Base-by-base conservation (phyloP, 2,113 vertebrate species). In the Cololabis saira region DNA sequence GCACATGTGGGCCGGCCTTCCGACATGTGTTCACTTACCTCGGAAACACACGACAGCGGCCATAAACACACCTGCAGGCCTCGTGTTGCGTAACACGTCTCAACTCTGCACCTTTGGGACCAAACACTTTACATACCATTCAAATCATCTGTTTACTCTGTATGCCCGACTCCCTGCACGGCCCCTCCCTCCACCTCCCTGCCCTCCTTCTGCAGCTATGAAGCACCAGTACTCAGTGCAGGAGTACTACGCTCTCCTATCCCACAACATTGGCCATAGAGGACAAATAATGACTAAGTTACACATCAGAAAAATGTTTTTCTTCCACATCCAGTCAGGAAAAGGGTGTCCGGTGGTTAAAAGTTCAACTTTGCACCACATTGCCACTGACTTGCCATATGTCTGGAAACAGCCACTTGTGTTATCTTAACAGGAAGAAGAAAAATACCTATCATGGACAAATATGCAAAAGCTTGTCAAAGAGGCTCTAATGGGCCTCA, bases 81-180 rank as follows among this genome's bases (percentile, higher is more conserved):
- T 69, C 41, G 12, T 45, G 12, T 84, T 82, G 49, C 80, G 62
- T 77, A 78, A 86, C 69, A 71, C 49, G 58, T 55, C 78, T 67
- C 62, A 75, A 19, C 49, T 59, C 65, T 52, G 50, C 44, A 30
- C 61, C 67, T 43, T 9, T 9, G 66, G 67, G 75, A 80, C 61
- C 5, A 67, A 79, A 80, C 64, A 67, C 67, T 87, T 86, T 81
- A 61, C 83, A 84, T 86, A 61, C 87, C 71, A 83, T 71, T 85
- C 64, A 82, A 87, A 85, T 83, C 43, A 45, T 81, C 48, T 78
- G 81, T 84, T 84, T 81, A 64, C 74, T 70, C 63, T 47, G 54
- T 41, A 59, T 51, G 47, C 24, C 33, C 33, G 10, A 11, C 33
- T 37, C 33, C 33, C 33, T 1, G 30, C 27, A 24, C 49, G 45